These are phyloP conservation scores for Anoncus sp. DNA, from an alignment of 2,888 invertebrate genomes.

Conservation along the genomic window DNA sequence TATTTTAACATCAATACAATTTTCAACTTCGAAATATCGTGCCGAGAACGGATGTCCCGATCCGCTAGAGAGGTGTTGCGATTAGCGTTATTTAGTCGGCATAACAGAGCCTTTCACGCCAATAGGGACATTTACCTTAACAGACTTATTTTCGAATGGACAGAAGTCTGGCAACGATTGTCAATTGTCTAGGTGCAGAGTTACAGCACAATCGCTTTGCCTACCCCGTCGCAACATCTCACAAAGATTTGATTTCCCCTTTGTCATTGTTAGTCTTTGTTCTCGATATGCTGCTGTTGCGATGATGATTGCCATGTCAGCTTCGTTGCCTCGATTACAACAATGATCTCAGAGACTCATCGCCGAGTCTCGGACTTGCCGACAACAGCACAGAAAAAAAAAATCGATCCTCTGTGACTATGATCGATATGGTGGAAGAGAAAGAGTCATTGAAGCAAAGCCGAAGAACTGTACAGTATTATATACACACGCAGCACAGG, in stretches of 20 bases:
- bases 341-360: constrained; percentile 58
- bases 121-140: background rate
- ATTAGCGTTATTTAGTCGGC: no score
- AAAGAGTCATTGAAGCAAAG: constrained; percentile 54
- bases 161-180: constrained; percentile 10
- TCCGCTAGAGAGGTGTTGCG: no score
- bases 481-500: constrained; percentile 16
- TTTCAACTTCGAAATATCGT: no score
- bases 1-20: no score
- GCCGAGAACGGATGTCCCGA: no score
- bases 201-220: background rate
- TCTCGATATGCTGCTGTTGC: constrained; percentile 30
- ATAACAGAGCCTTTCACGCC: background rate
- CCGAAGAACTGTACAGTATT: constrained; percentile 19
- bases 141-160: constrained; percentile 1
- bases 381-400: constrained; percentile 43
- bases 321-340: constrained; percentile 49
- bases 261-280: constrained; percentile 51
- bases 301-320: constrained; percentile 53
- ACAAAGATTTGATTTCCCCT: constrained; percentile 47
- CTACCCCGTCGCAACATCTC: constrained; percentile 9
- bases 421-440: constrained; percentile 52
- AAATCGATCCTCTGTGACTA: constrained; percentile 39
- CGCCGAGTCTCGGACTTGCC: constrained; percentile 37
- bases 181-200: constrained; percentile 8